Base-by-base conservation (phyloP, 2,888 invertebrate genomes). In the Temnothorax ravouxi region DNA sequence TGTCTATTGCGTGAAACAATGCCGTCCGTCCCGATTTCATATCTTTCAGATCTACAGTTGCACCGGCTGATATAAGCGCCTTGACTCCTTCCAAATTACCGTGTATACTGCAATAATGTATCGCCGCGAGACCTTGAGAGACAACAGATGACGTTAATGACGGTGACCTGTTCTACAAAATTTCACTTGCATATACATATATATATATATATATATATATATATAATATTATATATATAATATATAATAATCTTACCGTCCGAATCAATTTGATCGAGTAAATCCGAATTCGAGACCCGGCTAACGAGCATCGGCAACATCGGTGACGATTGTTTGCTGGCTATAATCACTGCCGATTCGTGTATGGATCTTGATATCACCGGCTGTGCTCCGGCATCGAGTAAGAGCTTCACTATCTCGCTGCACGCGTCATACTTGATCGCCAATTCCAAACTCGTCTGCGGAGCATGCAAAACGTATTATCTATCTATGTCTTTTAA, bases 371-470 rank as follows among this genome's bases (percentile, higher is more conserved):
- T 86, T 0, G 66, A 25, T 21, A 86, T 86, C 3, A 90, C 83
- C 13, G 94, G 93, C 38, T 91, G 87, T 0, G 94, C 94, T 61
- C 94, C 94, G 38, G 89, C 87, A 13, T 92, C 62, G 6, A 94
- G 71, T 34, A 94, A 77, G n/a, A 91, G 25, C 15, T 88, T 83
- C 3, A 94, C 77, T 62, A 94, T 93, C 62, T 88, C 82, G 0
- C 81, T 59, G n/a, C 89, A 90, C 4, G 84, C 82, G 4, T 90
- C 83, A 62, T 84, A 87, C 62, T 90, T 87, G 21, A 94, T 56
- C 11, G 94, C 94, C 41, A 94, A 83, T 75, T 94, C 94, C 47
- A 94, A 89, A 84, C 92, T 92, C 18, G 94, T 93, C 94, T 94
- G 82, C 41, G 18, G 89, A 90, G 62, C 21, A 61, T 62, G 64